A percentile compares a stretch with the other conserved stretches of the same genome.
Conservation (phyloP, 2,888 invertebrate genomes). For the Adelognathus sp. region DNA sequence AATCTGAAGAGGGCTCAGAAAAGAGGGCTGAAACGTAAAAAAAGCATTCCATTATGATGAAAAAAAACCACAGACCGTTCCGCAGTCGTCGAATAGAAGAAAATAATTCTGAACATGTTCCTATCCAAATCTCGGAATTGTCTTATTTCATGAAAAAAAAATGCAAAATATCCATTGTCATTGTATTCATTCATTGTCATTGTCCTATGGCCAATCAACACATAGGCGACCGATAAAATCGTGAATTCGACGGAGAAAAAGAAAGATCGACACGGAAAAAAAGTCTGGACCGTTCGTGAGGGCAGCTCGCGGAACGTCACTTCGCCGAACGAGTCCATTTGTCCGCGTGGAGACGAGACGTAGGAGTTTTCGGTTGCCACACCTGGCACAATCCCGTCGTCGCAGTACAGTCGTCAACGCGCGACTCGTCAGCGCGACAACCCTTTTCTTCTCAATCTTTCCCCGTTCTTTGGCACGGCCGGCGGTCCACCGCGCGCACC, state of each 20-base stretch:
- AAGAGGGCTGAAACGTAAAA: too few relatives aligned
- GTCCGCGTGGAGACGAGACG: constrained; percentile 25
- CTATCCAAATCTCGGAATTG: too few relatives aligned
- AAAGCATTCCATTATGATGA: too few relatives aligned
- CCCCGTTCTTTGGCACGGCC: constrained; percentile 32
- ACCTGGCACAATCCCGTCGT: constrained; percentile 40
- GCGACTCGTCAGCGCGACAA: constrained; percentile 52
- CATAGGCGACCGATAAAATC: neutral
- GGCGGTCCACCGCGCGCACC: neutral
- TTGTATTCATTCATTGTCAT: too few relatives aligned
- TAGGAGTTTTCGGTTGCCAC: constrained; percentile 37
- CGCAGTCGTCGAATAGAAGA: too few relatives aligned
- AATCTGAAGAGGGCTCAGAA: too few relatives aligned
- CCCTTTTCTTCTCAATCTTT: constrained; percentile 55
- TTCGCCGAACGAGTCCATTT: constrained; percentile 55
- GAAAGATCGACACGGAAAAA: constrained; percentile 21
- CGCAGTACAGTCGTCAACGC: constrained; percentile 21
- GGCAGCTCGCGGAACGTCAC: constrained; percentile 47
- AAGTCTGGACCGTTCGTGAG: neutral
- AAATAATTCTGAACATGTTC: too few relatives aligned
- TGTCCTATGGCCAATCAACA: too few relatives aligned
- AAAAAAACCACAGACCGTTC: too few relatives aligned
- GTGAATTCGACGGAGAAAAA: neutral
- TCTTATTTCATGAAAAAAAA: too few relatives aligned
- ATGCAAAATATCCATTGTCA: too few relatives aligned